A percentile compares a stretch with the other conserved stretches of the same genome.
These are phyloP conservation scores for Entosphenus tridentatus DNA, from an alignment of 2,113 vertebrate genomes.

Conservation along the genomic window DNA sequence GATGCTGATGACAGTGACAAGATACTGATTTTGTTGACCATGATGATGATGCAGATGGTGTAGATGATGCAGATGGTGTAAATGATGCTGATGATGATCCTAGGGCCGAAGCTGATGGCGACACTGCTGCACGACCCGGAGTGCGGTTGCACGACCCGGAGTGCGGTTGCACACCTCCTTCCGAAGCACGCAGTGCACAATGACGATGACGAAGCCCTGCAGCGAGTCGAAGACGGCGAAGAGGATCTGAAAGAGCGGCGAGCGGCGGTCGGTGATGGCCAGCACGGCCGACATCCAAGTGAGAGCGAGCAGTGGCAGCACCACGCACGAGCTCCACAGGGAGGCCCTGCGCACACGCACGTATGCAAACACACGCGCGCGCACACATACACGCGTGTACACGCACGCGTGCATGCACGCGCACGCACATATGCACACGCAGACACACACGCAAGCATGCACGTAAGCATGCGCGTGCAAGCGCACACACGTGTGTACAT, in stretches of 20 bases:
- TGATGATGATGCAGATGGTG: too few relatives aligned
- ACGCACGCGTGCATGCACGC: neutral
- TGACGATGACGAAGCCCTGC: slow-evolving; percentile 92
- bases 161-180: slow-evolving; percentile 43
- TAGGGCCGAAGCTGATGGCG: too few relatives aligned
- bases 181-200: slow-evolving; percentile 80
- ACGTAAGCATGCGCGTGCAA: neutral
- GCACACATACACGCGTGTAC: neutral
- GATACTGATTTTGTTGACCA: too few relatives aligned
- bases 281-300: slow-evolving; percentile 98
- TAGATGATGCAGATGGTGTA: too few relatives aligned
- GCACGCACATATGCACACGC: neutral
- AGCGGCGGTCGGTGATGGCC: slow-evolving; percentile 91
- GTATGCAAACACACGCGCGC: neutral
- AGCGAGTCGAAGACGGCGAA: slow-evolving; percentile 82
- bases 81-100: too few relatives aligned
- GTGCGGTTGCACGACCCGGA: slow-evolving; percentile 13
- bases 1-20: too few relatives aligned
- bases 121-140: too few relatives aligned
- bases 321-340: slow-evolving; percentile 62
- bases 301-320: slow-evolving; percentile 77
- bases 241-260: slow-evolving; percentile 73
- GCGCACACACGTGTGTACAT: neutral
- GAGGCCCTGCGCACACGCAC: slow-evolving; percentile 29
- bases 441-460: neutral